Evolutionary conservation across 1,140 invertebrate species (phyloP), one percentile per base, ranked within the genome.

Genomic region (Panulirus ornatus): DNA sequence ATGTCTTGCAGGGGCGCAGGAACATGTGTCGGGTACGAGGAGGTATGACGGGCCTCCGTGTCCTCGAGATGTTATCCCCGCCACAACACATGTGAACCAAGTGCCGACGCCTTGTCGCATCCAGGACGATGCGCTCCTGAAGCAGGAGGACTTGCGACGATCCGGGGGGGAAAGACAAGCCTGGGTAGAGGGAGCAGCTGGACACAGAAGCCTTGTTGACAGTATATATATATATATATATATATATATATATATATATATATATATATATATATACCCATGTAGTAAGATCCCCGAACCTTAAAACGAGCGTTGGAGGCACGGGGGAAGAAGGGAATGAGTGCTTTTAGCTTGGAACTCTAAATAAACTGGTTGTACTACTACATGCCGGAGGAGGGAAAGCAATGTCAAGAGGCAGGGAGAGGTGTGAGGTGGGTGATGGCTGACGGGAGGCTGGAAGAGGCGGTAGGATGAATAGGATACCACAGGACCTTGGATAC

Each of bases 11-110:
- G 75, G 47, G 2, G 75, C 73, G 85, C 47, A 9, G 85, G 44
- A 79, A 88, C 75, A 88, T 47, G 51, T 88, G 85, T 88, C 76
- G 19, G 14, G 34, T 19, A 66, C 75, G 73, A 79, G 85, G 11
- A 79, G 75, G 85, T 88, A 88, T 88, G 85, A 79, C 75, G 75
- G 85, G 0, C 40, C 34, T 30, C 36, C 58, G 44, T 88, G 73
- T 79, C 54, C 36, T 19, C 75, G 11, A n/a, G 36, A 66, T 88
- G 75, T 79, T 58, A 63, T 66, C 51, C 84, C 44, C 63, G 16
- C 75, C 38, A 30, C 75, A 19, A 78, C 85, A 79, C 38, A 30
- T 14, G 51, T n/a, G 66, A 51, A 70, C 51, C 73, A 85, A 85
- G 70, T 85, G 83, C 83, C 44, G 40, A n/a, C n/a, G n/a, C n/a